phyloP scores from a whole-genome alignment of 2,797 vertebrate species.

The Poecilia picta region DNA sequence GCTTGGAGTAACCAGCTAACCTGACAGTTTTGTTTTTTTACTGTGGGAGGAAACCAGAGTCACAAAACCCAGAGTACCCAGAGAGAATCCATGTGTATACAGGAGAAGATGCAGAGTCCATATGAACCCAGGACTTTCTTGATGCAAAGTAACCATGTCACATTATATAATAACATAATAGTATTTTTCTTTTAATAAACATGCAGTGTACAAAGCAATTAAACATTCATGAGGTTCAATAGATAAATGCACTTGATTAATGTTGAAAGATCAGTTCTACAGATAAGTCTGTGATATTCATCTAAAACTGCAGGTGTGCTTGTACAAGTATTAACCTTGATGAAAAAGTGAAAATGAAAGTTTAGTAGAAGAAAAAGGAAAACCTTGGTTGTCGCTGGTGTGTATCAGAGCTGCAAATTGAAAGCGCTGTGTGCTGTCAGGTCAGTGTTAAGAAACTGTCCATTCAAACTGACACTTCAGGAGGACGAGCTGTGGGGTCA shows the following conservation, averaged over 20 bases:
- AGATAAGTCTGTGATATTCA: constrained; percentile 16
- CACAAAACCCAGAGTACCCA: too few relatives aligned
- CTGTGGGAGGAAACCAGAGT: not conserved
- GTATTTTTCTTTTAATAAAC: not conserved
- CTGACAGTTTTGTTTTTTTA: not conserved
- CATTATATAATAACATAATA: not conserved
- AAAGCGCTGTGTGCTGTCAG: constrained; percentile 31
- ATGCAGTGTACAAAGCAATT: not conserved
- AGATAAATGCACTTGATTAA: not conserved
- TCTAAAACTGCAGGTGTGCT: not conserved
- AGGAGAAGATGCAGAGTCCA: not conserved
- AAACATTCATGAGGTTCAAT: not conserved
- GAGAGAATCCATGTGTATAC: not conserved
- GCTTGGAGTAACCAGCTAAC: not conserved
- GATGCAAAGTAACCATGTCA: not conserved
- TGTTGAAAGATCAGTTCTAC: not conserved
- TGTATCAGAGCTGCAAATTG: constrained; percentile 16
- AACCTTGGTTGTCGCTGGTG: not conserved
- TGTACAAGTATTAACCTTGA: not conserved
- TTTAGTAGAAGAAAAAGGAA: not conserved
- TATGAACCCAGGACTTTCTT: not conserved
- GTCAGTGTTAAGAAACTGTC: constrained; percentile 39
- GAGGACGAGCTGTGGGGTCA: constrained; percentile 49
- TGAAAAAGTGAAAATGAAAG: not conserved
- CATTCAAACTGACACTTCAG: constrained; percentile 33